Percentiles rank a stretch among this genome's conserved stretches.
These are phyloP conservation scores for Melikaiella ostensackeni DNA, from an alignment of 2,888 invertebrate genomes.

Conservation along the genomic window DNA sequence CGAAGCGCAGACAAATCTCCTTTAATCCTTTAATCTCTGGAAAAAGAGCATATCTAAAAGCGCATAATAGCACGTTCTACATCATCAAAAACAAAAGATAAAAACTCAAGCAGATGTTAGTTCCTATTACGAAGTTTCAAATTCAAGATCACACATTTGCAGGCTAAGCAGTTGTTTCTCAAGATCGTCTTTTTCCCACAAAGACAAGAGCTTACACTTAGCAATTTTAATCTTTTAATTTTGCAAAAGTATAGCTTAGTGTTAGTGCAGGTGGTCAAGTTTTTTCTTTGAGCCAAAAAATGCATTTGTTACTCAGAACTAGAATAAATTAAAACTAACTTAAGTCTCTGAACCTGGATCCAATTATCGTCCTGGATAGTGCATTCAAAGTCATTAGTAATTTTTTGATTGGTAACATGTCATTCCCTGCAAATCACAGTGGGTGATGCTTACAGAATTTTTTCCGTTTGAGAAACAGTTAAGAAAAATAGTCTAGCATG, in stretches of 20 bases:
- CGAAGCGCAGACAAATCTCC: background rate
- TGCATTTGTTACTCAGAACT: background rate
- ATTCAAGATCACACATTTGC: background rate
- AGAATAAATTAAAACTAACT: background rate
- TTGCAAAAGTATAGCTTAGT: too few species aligned
- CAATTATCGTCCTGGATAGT: background rate
- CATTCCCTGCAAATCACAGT: too few species aligned
- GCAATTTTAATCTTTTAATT: background rate
- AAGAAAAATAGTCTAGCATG: too few species aligned
- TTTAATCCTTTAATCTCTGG: constrained; percentile 1
- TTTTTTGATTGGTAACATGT: too few species aligned
- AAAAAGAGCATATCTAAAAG: background rate
- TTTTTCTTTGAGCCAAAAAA: background rate
- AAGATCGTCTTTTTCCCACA: background rate
- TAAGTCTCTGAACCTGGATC: background rate
- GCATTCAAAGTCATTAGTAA: too few species aligned
- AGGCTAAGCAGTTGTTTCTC: background rate
- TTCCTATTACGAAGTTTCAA: constrained; percentile 1
- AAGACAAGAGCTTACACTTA: background rate
- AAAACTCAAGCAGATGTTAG: background rate
- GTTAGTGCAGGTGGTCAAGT: background rate
- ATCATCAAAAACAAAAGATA: background rate
- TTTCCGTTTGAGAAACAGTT: too few species aligned
- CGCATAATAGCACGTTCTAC: background rate
- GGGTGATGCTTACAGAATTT: too few species aligned